Evolutionary conservation across 2,113 vertebrate species (phyloP), one percentile per base, ranked within the genome.

Genomic region (Epinephelus lanceolatus): DNA sequence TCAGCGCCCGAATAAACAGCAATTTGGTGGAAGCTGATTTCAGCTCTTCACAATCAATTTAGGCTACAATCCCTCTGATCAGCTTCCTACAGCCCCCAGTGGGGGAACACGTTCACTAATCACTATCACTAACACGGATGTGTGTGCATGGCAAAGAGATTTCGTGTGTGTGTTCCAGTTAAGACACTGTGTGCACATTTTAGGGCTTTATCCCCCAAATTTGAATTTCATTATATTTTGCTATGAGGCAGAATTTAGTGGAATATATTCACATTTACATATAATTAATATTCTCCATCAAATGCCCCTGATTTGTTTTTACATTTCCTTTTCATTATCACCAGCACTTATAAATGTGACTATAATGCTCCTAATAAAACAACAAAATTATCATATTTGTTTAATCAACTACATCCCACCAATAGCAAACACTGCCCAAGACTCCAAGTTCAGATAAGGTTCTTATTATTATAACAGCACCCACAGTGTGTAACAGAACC

Each of bases 21-120:
- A 75, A 83, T 85, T 90, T 88, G 80, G 86, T 42, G 37, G 23
- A 72, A 71, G 76, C 79, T 81, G 80, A 87, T 92, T 93, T 89
- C 63, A 71, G 82, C 85, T 87, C 84, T 59, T 84, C 70, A 65
- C 90, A 84, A 90, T 88, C 88, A 88, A 85, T 90, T 86, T 83
- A 42, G 52, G 79, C 79, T 53, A 71, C 77, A 76, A 71, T 83
- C 51, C 80, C 71, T 59, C 52, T 87, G 86, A 89, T 92, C 84
- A 87, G 78, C 79, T 76, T 67, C 74, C 78, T 69, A 6, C 66
- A 78, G 84, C 55, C 30, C 56, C 55, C 25, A 63, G 73, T 21
- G 62, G 14, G 69, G 59, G 33, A 68, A 84, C 71, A 52, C 51
- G 51, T 51, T 68, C 77, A 71, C 86, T 84, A 84, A 90, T 89